These are phyloP conservation scores for Lepus townsendii DNA, from an alignment of 2,797 vertebrate species.

Conservation along the genomic window DNA sequence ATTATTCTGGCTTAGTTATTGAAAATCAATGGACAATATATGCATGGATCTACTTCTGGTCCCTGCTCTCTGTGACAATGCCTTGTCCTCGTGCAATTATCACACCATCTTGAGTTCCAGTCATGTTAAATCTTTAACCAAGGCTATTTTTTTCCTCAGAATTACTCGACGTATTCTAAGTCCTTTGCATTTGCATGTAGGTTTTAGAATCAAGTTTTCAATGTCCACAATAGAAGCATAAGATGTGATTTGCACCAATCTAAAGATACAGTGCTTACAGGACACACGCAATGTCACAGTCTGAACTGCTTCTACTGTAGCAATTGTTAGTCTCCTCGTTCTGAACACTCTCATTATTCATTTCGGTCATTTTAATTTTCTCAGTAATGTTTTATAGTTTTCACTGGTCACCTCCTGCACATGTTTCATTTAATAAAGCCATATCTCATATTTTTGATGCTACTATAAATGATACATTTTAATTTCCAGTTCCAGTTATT, in stretches of 20 bases:
- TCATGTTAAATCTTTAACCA: neutral
- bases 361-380: neutral
- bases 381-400: neutral
- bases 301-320: neutral
- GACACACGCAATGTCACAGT: no score
- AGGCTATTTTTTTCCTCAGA: neutral
- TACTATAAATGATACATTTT: neutral
- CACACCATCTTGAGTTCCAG: neutral
- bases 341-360: neutral
- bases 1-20: neutral
- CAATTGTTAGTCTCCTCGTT: neutral
- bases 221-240: neutral
- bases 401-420: neutral
- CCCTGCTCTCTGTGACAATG: neutral
- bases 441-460: neutral
- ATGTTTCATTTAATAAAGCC: neutral
- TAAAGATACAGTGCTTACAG: no score
- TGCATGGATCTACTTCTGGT: neutral
- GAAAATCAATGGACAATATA: neutral
- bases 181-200: neutral
- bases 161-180: neutral
- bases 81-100: neutral
- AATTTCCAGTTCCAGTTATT: constrained; percentile 13
- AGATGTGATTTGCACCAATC: neutral
- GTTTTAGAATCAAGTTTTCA: neutral